Evolutionary conservation across 2,113 vertebrate genomes (phyloP).

Genomic region (Butorides virescens): DNA sequence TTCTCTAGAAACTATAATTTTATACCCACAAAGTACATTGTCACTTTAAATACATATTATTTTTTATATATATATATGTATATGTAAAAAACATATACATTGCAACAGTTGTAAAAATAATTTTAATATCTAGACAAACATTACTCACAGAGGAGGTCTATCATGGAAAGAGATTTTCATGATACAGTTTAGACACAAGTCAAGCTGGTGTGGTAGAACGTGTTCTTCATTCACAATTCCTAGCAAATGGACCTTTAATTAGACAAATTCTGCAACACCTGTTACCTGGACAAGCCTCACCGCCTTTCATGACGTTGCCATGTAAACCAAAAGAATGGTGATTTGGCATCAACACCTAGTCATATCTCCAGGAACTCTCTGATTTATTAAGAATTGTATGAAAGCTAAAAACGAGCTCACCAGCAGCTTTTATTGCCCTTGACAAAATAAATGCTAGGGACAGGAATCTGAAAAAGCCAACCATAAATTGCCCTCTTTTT

Average conservation of each 20-base stretch:
- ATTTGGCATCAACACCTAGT: background rate
- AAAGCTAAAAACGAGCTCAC: background rate
- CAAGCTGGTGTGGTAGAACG: background rate
- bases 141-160: background rate
- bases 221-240: background rate
- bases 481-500: background rate
- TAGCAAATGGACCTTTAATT: slow-evolving; percentile 34
- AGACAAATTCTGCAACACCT: slow-evolving; percentile 25
- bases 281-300: background rate
- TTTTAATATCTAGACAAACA: background rate
- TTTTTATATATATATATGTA: too few species aligned
- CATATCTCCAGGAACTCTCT: background rate
- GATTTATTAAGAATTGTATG: background rate
- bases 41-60: background rate
- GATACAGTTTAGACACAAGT: background rate
- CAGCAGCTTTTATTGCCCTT: background rate
- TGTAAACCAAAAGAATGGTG: background rate
- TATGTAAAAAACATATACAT: too few species aligned
- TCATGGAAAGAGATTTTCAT: background rate
- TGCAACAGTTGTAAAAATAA: background rate
- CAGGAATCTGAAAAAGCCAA: background rate
- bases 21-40: background rate
- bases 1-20: background rate
- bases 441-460: background rate
- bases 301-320: background rate